These are phyloP conservation scores for Sebastes vulpes DNA, from an alignment of 2,797 vertebrate species.

Conservation along the genomic window DNA sequence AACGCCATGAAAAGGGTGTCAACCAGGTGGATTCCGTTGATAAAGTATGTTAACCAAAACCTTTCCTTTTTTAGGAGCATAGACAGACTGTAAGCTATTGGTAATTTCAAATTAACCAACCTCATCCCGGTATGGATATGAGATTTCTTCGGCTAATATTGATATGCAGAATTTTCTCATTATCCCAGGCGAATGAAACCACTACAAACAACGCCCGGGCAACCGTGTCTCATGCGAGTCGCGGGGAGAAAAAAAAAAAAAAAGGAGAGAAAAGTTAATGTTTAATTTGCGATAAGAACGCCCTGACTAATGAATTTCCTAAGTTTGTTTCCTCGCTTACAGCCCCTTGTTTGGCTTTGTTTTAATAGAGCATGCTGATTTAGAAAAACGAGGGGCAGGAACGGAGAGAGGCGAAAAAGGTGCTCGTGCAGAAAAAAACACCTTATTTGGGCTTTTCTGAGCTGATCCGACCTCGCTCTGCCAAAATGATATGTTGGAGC, in stretches of 20 bases:
- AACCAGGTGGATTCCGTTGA: slow-evolving; percentile 5
- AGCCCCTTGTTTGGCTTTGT: slow-evolving; percentile 67
- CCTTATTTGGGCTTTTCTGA: slow-evolving; percentile 80
- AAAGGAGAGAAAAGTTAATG: slow-evolving; percentile 54
- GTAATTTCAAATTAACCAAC: slow-evolving; percentile 61
- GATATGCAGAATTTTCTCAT: slow-evolving; percentile 74
- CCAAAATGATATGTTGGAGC: slow-evolving; percentile 68
- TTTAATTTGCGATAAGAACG: slow-evolving; percentile 71
- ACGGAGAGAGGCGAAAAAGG: slow-evolving; percentile 1
- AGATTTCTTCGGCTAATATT: slow-evolving; percentile 66
- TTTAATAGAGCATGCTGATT: slow-evolving; percentile 62
- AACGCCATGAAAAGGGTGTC: not conserved
- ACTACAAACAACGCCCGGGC: slow-evolving; percentile 56
- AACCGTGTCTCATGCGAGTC: slow-evolving; percentile 41
- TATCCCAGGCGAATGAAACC: slow-evolving; percentile 60
- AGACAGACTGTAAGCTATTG: slow-evolving; percentile 6
- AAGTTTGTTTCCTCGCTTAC: slow-evolving; percentile 55
- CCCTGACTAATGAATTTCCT: slow-evolving; percentile 66
- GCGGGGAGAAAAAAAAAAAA: not conserved
- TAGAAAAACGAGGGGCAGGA: slow-evolving; percentile 48
- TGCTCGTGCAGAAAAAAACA: slow-evolving; percentile 60
- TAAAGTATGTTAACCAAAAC: slow-evolving; percentile 6
- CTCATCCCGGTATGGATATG: slow-evolving; percentile 59
- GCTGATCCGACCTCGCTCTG: slow-evolving; percentile 49
- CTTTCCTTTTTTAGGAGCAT: not conserved